Base-by-base conservation (phyloP, 1,140 invertebrate species). In the Drosophila baimaii region DNA sequence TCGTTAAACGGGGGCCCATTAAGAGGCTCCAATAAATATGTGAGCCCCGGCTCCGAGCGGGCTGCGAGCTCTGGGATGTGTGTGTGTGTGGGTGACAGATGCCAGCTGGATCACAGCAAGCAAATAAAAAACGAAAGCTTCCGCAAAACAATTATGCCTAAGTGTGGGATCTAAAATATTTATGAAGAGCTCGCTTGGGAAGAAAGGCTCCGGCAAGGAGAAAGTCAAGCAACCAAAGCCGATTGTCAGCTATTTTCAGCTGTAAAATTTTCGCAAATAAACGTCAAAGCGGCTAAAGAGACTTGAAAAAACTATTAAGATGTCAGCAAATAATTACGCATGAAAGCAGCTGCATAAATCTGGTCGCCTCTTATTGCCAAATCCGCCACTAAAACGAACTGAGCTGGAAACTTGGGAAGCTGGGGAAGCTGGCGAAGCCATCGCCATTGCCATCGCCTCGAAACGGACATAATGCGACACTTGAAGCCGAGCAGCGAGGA, bases 281-380 rank as follows among this genome's bases (percentile, higher is more conserved):
- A 47, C 41, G 69, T 71, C 76, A 66, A 74, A 37, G 46, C 46
- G 25, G 31, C 57, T 58, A 62, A 79, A 74, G 66, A 27, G 65
- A 70, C 64, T 77, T 72, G 79, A 25, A 46, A 84, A 88, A 89
- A 89, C 84, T 89, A 89, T 89, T 89, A 84, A 89, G 79, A 75
- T 89, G 84, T 89, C 84, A 89, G 85, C 84, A 89, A 89, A 89
- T 89, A 89, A 89, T 89, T 89, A 89, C 63, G 80, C 79, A 74
- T 88, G 73, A 79, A 61, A 63, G 80, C 62, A 84, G 65, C 54
- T 83, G 80, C 74, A 89, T 89, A 89, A 89, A 89, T 89, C 85
- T 78, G 77, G 59, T 64, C 57, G 68, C 62, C 52, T 72, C 69
- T 69, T 68, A 78, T 78, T 72, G 80, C 84, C 73, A 89, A 89